Percentiles rank a stretch among this genome's conserved stretches.
Evolutionary conservation across 2,113 vertebrate species (phyloP).

Genomic region (Pelodiscus sinensis): DNA sequence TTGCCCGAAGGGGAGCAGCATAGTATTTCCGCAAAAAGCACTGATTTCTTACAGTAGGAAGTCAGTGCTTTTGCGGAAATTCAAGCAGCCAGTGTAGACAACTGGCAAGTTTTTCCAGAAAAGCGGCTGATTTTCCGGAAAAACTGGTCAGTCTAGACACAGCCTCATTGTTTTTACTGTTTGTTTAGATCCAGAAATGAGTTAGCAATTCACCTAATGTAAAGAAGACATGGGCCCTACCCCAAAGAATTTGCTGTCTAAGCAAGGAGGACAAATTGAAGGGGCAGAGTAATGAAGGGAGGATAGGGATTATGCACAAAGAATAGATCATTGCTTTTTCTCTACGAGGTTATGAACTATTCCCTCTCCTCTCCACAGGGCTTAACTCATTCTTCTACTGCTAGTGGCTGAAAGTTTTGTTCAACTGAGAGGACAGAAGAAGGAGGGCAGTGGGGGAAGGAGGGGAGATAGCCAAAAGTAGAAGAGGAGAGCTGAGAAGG

Average conservation of each 20-base stretch:
- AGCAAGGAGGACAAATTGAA: background rate
- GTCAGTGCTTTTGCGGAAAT: no score
- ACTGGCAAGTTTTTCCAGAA: no score
- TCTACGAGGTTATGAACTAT: background rate
- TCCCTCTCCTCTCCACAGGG: background rate
- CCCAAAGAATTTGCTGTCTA: background rate
- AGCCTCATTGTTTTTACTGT: no score
- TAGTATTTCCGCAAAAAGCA: no score
- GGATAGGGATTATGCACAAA: no score
- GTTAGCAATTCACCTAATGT: no score
- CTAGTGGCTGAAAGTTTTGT: background rate
- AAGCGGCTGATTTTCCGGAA: no score
- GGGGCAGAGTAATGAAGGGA: background rate
- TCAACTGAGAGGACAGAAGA: background rate
- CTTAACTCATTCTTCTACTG: background rate
- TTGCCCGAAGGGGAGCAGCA: no score
- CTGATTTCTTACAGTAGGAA: no score
- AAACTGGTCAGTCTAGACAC: no score
- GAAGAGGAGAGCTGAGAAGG: background rate
- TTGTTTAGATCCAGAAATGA: background rate
- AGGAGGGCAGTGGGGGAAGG: background rate
- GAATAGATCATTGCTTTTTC: background rate
- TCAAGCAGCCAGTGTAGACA: no score
- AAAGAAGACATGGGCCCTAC: background rate
- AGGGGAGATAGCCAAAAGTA: background rate